phyloP scores from a whole-genome alignment of 1,140 invertebrate species.

The Apis florea region DNA sequence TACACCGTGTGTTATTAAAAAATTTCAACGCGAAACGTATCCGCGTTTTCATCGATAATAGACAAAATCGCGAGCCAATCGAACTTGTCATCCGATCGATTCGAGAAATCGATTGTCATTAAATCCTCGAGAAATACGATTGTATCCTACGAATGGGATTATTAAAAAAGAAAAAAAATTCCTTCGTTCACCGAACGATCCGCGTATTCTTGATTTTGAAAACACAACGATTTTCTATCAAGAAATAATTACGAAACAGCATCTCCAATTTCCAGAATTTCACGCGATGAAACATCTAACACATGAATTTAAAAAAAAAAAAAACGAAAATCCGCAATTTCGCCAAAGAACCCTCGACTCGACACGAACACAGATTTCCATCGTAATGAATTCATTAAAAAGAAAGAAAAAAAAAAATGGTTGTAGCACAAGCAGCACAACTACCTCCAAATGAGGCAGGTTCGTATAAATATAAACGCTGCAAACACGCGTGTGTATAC shows the following conservation, averaged over 20 bases:
- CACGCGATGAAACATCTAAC: not conserved
- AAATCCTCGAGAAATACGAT: slow-evolving; percentile 33
- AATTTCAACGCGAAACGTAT: not conserved
- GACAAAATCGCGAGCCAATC: not conserved
- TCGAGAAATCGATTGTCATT: slow-evolving; percentile 14
- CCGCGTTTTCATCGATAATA: not conserved
- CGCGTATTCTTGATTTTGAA: no score
- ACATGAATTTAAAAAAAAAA: not conserved
- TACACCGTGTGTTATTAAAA: not conserved
- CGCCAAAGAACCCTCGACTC: not conserved
- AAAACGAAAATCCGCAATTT: not conserved
- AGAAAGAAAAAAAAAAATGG: not conserved
- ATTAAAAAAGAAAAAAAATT: slow-evolving; percentile 44
- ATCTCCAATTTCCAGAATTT: not conserved
- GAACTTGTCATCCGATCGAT: slow-evolving; percentile 27
- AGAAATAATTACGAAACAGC: no score
- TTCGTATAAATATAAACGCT: slow-evolving; percentile 28
- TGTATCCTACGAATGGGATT: not conserved
- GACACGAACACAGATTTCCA: not conserved
- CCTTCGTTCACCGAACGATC: not conserved
- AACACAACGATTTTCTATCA: not conserved
- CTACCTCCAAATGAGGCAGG: no score
- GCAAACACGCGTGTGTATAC: slow-evolving; percentile 37
- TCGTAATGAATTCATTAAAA: no score
- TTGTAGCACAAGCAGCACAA: no score